Percentiles rank a stretch among this genome's conserved stretches.
phyloP scores from a whole-genome alignment of 2,797 vertebrate species.

The Merluccius polli region DNA sequence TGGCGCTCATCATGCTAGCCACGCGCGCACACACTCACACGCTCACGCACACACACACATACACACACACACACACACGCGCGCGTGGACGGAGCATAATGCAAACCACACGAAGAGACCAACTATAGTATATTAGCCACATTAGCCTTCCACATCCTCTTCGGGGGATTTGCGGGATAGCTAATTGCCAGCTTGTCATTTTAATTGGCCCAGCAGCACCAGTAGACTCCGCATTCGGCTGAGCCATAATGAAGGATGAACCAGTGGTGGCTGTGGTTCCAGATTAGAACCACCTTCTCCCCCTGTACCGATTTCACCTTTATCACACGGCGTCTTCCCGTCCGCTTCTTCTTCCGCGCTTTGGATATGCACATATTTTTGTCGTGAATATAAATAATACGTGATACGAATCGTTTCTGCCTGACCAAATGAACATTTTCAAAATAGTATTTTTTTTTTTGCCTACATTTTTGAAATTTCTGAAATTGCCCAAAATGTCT shows the following conservation, averaged over 20 bases:
- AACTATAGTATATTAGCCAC: constrained; percentile 79
- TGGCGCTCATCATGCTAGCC: neutral
- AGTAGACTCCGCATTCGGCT: neutral
- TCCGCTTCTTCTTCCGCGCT: neutral
- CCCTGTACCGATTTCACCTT: neutral
- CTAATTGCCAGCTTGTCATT: constrained; percentile 96
- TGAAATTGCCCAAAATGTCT: no score
- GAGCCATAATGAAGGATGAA: constrained; percentile 2
- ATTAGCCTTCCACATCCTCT: constrained; percentile 76
- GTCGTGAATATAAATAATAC: neutral
- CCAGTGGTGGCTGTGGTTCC: neutral
- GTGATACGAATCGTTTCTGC: neutral
- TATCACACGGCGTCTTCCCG: neutral
- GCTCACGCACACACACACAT: constrained; percentile 20
- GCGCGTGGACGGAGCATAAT: constrained; percentile 14
- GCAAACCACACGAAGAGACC: constrained; percentile 63
- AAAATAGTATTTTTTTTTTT: no score
- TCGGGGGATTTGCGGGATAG: constrained; percentile 86
- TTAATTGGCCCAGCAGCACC: constrained; percentile 83
- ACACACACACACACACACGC: constrained; percentile 11
- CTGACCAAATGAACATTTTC: no score
- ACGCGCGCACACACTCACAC: constrained; percentile 36
- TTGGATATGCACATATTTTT: neutral
- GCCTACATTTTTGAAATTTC: no score
- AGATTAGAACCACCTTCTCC: no score